Conservation (phyloP, 2,797 vertebrate species). For the Arremon brunneinucha region DNA sequence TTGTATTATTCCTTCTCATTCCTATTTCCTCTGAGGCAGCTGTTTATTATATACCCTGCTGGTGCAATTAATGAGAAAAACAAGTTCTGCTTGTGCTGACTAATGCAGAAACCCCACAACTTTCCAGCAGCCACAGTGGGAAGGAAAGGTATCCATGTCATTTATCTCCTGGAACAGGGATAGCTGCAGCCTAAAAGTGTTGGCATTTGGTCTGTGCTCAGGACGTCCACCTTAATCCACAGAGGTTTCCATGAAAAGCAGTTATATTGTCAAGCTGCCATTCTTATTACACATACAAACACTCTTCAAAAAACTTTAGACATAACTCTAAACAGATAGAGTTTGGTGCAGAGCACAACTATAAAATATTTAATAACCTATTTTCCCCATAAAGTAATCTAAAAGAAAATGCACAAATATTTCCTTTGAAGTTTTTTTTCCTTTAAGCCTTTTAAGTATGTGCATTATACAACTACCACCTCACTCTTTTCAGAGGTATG, state of each 20-base stretch:
- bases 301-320: background rate
- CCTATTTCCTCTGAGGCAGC: background rate
- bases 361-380: background rate
- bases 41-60: conserved; percentile 10
- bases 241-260: background rate
- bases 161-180: background rate
- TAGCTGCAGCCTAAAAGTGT: background rate
- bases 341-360: background rate
- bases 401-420: background rate
- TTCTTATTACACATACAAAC: background rate
- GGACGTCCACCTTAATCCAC: background rate
- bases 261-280: background rate
- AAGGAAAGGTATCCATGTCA: background rate
- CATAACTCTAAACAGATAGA: background rate
- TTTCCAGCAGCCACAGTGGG: background rate
- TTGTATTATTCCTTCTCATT: background rate
- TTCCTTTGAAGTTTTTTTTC: background rate
- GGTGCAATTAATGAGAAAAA: conserved; percentile 34
- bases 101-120: background rate
- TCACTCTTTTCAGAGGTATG: background rate
- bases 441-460: background rate
- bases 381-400: background rate
- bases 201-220: background rate
- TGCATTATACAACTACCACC: background rate
- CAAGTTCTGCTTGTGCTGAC: conserved; percentile 5